These are phyloP conservation scores for Sthenelais limicola DNA, from an alignment of 2,888 invertebrate genomes.

Conservation along the genomic window DNA sequence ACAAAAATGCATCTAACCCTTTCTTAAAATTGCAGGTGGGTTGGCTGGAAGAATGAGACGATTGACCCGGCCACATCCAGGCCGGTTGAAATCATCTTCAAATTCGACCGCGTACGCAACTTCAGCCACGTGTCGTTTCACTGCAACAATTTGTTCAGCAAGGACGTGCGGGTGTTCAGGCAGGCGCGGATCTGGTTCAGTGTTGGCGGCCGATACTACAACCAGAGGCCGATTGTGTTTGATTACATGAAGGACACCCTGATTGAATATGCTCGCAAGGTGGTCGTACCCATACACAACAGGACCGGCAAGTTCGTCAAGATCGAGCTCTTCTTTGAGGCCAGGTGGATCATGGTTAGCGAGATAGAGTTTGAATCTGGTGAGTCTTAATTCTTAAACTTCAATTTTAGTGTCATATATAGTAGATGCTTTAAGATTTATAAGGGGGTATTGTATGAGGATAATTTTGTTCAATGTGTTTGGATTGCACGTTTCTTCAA, in stretches of 20 bases:
- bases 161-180: slow-evolving; percentile 87
- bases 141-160: slow-evolving; percentile 88
- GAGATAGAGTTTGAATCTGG: slow-evolving; percentile 90
- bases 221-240: slow-evolving; percentile 80
- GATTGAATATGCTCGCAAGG: slow-evolving; percentile 86
- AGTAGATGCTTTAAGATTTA: too few species aligned
- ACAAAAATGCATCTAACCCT: too few species aligned
- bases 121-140: slow-evolving; percentile 86
- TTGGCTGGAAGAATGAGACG: slow-evolving; percentile 83
- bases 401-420: too few species aligned
- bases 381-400: too few species aligned
- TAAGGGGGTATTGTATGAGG: too few species aligned
- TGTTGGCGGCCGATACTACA: slow-evolving; percentile 80
- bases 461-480: too few species aligned
- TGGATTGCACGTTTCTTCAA: too few species aligned
- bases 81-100: slow-evolving; percentile 84
- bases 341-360: slow-evolving; percentile 91
- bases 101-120: slow-evolving; percentile 90
- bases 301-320: slow-evolving; percentile 85
- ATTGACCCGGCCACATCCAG: slow-evolving; percentile 74
- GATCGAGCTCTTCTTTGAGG: slow-evolving; percentile 83
- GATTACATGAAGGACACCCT: slow-evolving; percentile 81
- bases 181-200: slow-evolving; percentile 83
- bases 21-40: slow-evolving; percentile 81
- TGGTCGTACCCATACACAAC: slow-evolving; percentile 86